Conservation (phyloP, 2,888 invertebrate species). For the Temnothorax unifasciatus region DNA sequence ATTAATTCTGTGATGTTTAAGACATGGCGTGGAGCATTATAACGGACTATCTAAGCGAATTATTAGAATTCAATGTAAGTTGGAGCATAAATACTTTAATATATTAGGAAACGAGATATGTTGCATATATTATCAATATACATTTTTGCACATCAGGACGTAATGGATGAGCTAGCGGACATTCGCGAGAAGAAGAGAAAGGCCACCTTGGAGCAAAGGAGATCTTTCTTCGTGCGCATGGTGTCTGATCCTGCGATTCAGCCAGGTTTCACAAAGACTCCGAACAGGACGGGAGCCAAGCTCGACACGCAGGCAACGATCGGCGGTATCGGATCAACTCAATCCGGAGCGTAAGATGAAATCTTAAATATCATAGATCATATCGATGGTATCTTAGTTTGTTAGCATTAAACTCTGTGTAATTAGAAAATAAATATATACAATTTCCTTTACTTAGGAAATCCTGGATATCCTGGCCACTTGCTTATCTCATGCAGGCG, state of each 20-base stretch:
- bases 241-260: constrained; percentile 97
- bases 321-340: constrained; percentile 79
- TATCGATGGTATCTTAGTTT: background rate
- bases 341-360: constrained; percentile 66
- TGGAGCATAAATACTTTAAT: background rate
- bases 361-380: background rate
- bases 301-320: constrained; percentile 83
- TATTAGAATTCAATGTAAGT: constrained; percentile 89
- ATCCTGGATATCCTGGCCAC: constrained; percentile 97
- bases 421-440: constrained; percentile 5
- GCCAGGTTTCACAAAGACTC: constrained; percentile 85
- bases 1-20: constrained; percentile 80
- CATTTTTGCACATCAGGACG: constrained; percentile 84
- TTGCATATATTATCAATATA: background rate
- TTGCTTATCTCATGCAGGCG: constrained; percentile 95
- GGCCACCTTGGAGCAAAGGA: constrained; percentile 95
- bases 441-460: constrained; percentile 86
- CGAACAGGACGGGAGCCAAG: constrained; percentile 82
- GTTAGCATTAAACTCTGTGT: background rate
- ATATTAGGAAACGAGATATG: background rate
- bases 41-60: constrained; percentile 92
- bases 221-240: constrained; percentile 99
- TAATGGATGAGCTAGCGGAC: constrained; percentile 91
- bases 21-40: constrained; percentile 95
- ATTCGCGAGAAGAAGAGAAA: constrained; percentile 92